Percentiles rank a stretch among this genome's conserved stretches.
phyloP scores from a whole-genome alignment of 2,797 vertebrate species.

The Onychomys arenicola region DNA sequence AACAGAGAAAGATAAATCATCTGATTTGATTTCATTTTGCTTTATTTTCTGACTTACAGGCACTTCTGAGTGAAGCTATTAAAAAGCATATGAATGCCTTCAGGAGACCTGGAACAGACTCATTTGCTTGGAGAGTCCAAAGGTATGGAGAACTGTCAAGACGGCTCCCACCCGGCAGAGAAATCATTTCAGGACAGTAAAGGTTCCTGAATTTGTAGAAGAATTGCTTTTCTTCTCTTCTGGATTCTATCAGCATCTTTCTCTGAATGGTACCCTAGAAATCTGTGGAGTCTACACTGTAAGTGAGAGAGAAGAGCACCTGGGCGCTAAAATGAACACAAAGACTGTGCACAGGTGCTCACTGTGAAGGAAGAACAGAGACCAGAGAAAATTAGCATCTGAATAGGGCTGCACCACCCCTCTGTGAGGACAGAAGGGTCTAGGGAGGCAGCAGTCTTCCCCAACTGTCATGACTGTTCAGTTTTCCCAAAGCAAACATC shows the following conservation, averaged over 20 bases:
- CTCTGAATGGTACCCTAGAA: neutral
- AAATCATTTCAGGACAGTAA: neutral
- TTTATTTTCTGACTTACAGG: slow-evolving; percentile 10
- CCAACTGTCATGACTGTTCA: neutral
- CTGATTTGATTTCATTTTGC: slow-evolving; percentile 18
- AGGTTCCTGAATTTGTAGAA: slow-evolving; percentile 12
- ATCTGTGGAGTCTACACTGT: neutral
- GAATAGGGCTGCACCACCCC: neutral
- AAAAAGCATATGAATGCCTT: neutral
- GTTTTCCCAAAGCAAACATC: slow-evolving; percentile 7
- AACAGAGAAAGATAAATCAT: neutral
- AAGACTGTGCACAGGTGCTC: neutral
- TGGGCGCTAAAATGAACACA: neutral
- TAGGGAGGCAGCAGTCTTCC: neutral
- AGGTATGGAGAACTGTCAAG: neutral
- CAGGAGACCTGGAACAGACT: slow-evolving; percentile 1
- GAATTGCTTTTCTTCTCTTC: neutral
- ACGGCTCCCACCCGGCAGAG: neutral
- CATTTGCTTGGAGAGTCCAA: neutral
- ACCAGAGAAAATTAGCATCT: slow-evolving; percentile 24
- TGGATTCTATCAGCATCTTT: slow-evolving; percentile 29
- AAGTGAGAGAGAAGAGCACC: neutral
- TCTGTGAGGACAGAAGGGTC: neutral
- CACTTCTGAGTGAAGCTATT: neutral
- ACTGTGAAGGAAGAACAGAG: slow-evolving; percentile 43